Percentiles rank a stretch among this genome's conserved stretches.
Conservation (phyloP, 2,888 invertebrate species). For the Lysandra bellargus region DNA sequence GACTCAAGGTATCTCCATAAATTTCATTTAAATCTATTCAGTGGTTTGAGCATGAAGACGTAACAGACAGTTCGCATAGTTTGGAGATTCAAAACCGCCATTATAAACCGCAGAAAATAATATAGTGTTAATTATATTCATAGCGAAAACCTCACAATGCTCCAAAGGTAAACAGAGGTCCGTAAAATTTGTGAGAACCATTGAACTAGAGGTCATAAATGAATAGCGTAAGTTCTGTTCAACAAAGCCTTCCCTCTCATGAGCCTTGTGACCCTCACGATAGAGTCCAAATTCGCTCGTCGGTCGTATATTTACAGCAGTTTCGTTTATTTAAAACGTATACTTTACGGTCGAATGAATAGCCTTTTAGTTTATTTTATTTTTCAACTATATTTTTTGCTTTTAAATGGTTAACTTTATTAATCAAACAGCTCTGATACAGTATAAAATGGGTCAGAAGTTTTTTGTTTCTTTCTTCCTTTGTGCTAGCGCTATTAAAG, state of each 20-base stretch:
- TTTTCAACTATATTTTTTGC: conserved; percentile 12
- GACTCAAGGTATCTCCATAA: too few species aligned
- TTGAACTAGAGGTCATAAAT: conserved; percentile 54
- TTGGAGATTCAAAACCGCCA: not conserved
- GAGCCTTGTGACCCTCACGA: not conserved
- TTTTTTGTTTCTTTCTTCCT: conserved; percentile 9
- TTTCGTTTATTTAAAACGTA: conserved; percentile 33
- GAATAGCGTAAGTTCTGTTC: conserved; percentile 60
- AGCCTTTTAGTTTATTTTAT: conserved; percentile 21
- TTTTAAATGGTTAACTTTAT: conserved; percentile 16
- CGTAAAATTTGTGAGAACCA: conserved; percentile 50
- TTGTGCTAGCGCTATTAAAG: not conserved
- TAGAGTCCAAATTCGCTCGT: not conserved
- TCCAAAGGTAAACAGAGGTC: conserved; percentile 33
- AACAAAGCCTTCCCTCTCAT: conserved; percentile 45
- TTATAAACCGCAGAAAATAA: not conserved
- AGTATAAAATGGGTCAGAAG: conserved; percentile 3
- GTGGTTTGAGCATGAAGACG: too few species aligned
- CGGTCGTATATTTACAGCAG: conserved; percentile 13
- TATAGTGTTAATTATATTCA: not conserved
- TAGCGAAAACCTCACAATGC: conserved; percentile 1
- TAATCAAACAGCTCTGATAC: conserved; percentile 1
- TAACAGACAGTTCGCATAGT: too few species aligned
- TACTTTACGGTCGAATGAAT: conserved; percentile 23
- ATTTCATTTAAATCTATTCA: too few species aligned